Percentiles rank a stretch among this genome's conserved stretches.
Conservation (phyloP, 2,113 vertebrate genomes). For the Gorsachius goisagi region DNA sequence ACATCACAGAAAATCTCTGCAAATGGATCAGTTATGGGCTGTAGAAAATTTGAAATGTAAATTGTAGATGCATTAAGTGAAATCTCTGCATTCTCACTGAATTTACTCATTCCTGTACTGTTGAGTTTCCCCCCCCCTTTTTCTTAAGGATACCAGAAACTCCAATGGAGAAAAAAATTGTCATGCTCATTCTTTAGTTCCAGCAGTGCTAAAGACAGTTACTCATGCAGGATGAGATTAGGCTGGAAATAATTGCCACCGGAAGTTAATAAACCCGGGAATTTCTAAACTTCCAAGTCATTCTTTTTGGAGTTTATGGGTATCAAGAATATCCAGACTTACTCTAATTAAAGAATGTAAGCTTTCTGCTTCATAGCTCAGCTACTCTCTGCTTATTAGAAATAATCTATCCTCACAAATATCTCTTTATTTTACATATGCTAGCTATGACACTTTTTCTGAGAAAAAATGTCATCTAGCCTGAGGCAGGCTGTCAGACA, state of each 20-base stretch:
- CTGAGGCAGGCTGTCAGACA: background rate
- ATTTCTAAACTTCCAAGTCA: background rate
- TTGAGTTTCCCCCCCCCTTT: background rate
- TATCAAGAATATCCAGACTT: background rate
- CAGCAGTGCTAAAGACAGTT: background rate
- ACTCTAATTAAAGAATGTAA: background rate
- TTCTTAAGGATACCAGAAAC: background rate
- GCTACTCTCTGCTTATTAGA: background rate
- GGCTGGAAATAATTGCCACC: background rate
- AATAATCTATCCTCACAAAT: background rate
- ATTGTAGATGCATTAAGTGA: background rate
- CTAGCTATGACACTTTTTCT: background rate
- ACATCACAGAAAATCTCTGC: background rate
- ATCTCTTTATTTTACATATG: background rate
- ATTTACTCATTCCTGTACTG: background rate
- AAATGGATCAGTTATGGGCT: background rate
- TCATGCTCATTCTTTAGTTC: background rate
- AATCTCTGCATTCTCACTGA: background rate
- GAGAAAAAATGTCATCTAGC: background rate
- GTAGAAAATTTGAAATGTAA: background rate
- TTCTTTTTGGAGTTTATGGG: background rate
- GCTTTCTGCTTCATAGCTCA: background rate
- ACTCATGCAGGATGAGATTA: background rate
- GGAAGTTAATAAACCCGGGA: background rate
- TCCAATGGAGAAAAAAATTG: background rate